Base-by-base conservation (phyloP, 2,888 invertebrate species). In the Actias luna region DNA sequence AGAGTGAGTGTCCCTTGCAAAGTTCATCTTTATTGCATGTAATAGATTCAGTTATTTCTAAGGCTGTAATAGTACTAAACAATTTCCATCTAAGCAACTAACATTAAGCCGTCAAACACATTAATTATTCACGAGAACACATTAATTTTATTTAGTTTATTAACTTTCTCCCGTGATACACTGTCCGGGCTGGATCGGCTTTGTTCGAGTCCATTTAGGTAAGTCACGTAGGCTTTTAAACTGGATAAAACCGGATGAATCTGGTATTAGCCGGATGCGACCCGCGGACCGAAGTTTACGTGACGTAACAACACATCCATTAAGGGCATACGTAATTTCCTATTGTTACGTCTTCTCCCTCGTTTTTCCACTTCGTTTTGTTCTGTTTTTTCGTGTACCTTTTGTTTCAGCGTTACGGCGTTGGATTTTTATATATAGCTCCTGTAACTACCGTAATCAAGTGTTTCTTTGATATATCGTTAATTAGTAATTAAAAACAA, bases 171-270 rank as follows among this genome's bases (percentile, higher is more conserved):
- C 61, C 58, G 63, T 63, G 57, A 59, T 65, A 61, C 46, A 63
- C 65, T 66, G 70, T 64, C 18, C 39, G 25, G 46, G 18, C 39
- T 52, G 62, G 65, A 68, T 69, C 65, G 68, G 65, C 59, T 59
- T 63, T 63, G 63, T 63, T 59, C 52, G 63, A 71, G 71, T 75
- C 72, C 70, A 75, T 78, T 79, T 74, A 67, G 69, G 73, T 73
- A 76, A 79, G 78, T 77, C 78, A 78, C 76, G 76, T 77, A 79
- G 75, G 74, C 78, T 75, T 80, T 62, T 62, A 71, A 73, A 73
- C 71, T 70, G 73, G 71, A 70, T 71, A 70, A 68, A 71, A 69
- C 65, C 67, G 71, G 69, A 69, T 70, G 69, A 63, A 65, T 63
- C 72, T 58, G 65, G 65, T 66, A 64, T 65, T 65, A 67, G 62